Conservation (phyloP, 2,797 vertebrate genomes). For the Phataginus tricuspis region DNA sequence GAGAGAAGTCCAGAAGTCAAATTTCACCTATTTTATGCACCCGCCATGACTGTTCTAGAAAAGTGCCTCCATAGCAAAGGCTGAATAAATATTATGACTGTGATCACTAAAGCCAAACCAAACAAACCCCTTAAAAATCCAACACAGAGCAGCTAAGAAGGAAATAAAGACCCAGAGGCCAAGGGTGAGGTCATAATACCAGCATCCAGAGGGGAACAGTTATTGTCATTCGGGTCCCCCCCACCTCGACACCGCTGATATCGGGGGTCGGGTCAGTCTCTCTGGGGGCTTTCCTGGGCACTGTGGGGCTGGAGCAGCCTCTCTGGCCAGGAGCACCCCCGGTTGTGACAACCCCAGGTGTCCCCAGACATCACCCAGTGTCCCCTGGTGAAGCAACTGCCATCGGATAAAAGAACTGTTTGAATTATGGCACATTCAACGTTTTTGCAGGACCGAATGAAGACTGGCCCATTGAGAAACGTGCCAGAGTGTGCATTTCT, state of each 20-base stretch:
- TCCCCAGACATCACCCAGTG: neutral
- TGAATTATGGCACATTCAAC: neutral
- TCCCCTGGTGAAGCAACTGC: neutral
- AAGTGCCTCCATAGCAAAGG: neutral
- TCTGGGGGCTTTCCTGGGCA: neutral
- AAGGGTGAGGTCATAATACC: neutral
- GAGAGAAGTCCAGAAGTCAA: neutral
- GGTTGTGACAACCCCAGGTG: neutral
- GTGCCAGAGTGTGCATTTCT: neutral
- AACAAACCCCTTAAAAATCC: neutral
- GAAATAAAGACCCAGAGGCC: neutral
- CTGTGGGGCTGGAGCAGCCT: too few species aligned
- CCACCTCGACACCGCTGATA: accelerated
- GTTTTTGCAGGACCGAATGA: neutral
- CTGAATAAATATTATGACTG: neutral
- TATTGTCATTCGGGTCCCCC: accelerated
- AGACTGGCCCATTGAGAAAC: neutral
- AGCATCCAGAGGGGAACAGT: neutral
- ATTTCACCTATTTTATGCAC: neutral
- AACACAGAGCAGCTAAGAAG: neutral
- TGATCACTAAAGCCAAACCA: neutral
- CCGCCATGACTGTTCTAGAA: neutral
- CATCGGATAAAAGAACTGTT: neutral
- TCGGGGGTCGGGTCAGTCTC: neutral
- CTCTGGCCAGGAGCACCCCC: neutral